Percentiles rank a stretch among this genome's conserved stretches.
These are phyloP conservation scores for Gerris lacustris DNA, from an alignment of 2,888 invertebrate genomes.

Conservation along the genomic window DNA sequence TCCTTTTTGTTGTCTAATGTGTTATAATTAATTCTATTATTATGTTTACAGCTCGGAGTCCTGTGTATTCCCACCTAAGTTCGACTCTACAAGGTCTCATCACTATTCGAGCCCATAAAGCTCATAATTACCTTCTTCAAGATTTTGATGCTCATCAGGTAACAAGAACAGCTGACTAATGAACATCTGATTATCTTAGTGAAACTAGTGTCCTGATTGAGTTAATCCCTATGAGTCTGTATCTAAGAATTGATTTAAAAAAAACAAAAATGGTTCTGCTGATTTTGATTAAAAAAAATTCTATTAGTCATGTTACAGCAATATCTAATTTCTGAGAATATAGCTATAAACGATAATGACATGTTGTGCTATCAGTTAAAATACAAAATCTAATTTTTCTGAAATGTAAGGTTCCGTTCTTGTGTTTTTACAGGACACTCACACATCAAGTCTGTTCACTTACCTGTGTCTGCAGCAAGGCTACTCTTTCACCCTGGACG, in stretches of 20 bases:
- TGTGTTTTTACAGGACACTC: slow-evolving; percentile 39
- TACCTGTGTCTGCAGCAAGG: slow-evolving; percentile 51
- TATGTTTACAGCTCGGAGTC: slow-evolving; percentile 55
- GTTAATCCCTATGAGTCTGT: background rate
- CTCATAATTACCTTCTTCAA: slow-evolving; percentile 49
- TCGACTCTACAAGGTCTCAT: slow-evolving; percentile 66
- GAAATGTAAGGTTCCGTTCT: too few relatives aligned
- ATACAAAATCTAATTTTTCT: too few relatives aligned
- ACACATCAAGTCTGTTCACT: slow-evolving; percentile 55
- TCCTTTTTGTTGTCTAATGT: too few relatives aligned
- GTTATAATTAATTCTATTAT: too few relatives aligned
- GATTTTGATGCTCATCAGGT: slow-evolving; percentile 45
- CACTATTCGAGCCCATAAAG: slow-evolving; percentile 64
- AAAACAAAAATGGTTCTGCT: too few relatives aligned
- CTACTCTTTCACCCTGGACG: slow-evolving; percentile 53
- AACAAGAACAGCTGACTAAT: slow-evolving; percentile 6
- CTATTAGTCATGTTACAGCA: too few relatives aligned
- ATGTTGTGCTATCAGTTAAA: too few relatives aligned
- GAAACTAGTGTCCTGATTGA: background rate
- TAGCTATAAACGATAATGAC: too few relatives aligned
- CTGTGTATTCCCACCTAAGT: slow-evolving; percentile 69
- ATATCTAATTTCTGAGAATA: too few relatives aligned
- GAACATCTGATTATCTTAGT: slow-evolving; percentile 4
- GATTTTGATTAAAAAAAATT: too few relatives aligned
- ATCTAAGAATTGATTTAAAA: too few relatives aligned